A percentile compares a stretch with the other conserved stretches of the same genome.
Evolutionary conservation across 2,797 vertebrate species (phyloP).

Genomic region (Numenius phaeopus): DNA sequence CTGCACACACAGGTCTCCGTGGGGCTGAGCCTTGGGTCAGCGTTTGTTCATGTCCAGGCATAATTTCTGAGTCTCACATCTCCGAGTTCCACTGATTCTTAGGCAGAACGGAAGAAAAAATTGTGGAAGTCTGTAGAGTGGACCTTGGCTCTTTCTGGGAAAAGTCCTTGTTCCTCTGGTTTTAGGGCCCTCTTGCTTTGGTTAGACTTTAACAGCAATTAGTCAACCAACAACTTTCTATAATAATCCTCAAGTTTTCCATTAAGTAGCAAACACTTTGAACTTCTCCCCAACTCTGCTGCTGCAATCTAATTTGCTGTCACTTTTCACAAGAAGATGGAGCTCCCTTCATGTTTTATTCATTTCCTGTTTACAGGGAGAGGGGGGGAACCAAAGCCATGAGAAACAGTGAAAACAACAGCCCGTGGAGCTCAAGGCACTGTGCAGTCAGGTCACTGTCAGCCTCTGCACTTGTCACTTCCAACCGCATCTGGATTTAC

Average conservation of each 20-base stretch:
- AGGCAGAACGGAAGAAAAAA: background rate
- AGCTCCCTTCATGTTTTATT: slow-evolving; percentile 22
- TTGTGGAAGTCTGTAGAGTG: background rate
- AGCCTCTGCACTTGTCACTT: background rate
- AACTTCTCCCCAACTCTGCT: background rate
- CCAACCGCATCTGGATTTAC: background rate
- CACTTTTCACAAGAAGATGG: background rate
- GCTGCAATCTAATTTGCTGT: background rate
- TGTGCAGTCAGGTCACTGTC: background rate
- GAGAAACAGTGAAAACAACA: background rate
- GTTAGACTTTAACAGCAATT: slow-evolving; percentile 45
- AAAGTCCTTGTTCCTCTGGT: background rate
- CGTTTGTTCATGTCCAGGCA: background rate
- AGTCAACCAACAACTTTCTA: slow-evolving; percentile 24
- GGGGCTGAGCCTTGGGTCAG: background rate
- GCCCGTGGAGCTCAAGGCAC: background rate
- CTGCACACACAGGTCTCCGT: background rate
- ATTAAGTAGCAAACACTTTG: background rate
- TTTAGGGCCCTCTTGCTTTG: background rate
- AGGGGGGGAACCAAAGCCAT: background rate
- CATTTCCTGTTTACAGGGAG: background rate
- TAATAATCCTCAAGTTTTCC: background rate
- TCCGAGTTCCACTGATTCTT: background rate
- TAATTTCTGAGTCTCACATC: background rate
- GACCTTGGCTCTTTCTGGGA: background rate